Base-by-base conservation (phyloP, 2,888 invertebrate genomes). In the Drosophila diplacantha region DNA sequence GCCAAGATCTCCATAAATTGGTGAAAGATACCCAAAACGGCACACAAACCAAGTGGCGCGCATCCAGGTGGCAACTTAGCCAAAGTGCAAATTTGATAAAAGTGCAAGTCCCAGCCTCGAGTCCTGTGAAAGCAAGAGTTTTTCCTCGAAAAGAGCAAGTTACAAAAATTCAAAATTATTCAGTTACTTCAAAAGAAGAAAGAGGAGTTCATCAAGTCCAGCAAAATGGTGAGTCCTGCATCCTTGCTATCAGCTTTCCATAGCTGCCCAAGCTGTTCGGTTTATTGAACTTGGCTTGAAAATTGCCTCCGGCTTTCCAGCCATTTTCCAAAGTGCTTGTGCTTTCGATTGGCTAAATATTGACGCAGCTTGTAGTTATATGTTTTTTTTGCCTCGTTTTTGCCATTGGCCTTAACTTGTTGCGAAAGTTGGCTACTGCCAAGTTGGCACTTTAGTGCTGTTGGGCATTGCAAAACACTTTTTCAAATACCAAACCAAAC, bases 1-100 rank as follows among this genome's bases (percentile, higher is more conserved):
- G 75, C 73, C 67, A 72, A 65, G 69, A 83, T 78, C 80, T 72
- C 72, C 83, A 84, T 83, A 84, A 84, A 84, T 77, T 83, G 82
- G 76, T 84, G 75, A 81, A 85, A 83, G 85, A 84, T 81, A 72
- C 62, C 73, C 53, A 75, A 72, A 69, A 73, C 71, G 68, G 69
- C 81, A 76, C 79, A 75, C 71, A 73, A 71, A 60, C 72, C 39
- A 64, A 71, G 58, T 67, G 72, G 69, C 83, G 80, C 63, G 71
- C 69, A 39, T 69, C 67, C 62, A 76, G 66, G 67, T 73, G 75
- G 80, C 72, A 71, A 52, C 65, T 37, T 20, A 47, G 26, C 46
- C 32, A 44, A 37, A 24, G 49, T 18, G 20, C 24, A 51, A 44
- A 38, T 29, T 49, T 29, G 2, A 41, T 11, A n/a, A 43, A 41